Conservation (phyloP, 1,140 invertebrate genomes). For the Scylla paramamosain region DNA sequence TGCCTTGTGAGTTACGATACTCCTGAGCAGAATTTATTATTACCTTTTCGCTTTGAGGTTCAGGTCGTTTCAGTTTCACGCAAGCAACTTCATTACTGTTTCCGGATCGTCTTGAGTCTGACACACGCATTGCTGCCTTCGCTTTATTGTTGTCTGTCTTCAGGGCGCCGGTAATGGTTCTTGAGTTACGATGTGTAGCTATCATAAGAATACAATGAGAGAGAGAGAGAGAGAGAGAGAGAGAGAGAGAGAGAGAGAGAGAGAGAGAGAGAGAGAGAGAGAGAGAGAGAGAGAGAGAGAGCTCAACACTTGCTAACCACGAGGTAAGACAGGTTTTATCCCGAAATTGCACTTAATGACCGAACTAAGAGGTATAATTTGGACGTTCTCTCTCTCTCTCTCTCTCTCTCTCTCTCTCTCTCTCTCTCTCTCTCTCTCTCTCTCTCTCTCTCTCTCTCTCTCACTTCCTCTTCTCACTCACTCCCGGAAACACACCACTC, state of each 20-base stretch:
- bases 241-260: slow-evolving; percentile 43
- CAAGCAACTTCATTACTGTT: too few relatives aligned
- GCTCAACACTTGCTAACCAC: slow-evolving; percentile 15
- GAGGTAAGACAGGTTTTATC: slow-evolving; percentile 22
- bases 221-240: slow-evolving; percentile 45
- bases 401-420: slow-evolving; percentile 47
- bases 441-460: neutral
- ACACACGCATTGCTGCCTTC: too few relatives aligned
- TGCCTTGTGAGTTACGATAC: too few relatives aligned
- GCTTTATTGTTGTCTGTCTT: too few relatives aligned
- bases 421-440: neutral
- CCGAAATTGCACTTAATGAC: neutral
- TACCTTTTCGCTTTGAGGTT: too few relatives aligned
- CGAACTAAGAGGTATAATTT: slow-evolving; percentile 13
- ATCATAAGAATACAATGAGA: neutral
- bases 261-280: slow-evolving; percentile 39
- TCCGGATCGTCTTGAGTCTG: too few relatives aligned
- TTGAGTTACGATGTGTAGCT: too few relatives aligned
- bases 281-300: slow-evolving; percentile 38
- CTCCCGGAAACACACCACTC: neutral
- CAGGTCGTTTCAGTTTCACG: too few relatives aligned
- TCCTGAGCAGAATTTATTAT: too few relatives aligned
- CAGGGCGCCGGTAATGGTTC: too few relatives aligned
- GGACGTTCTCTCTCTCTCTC: slow-evolving; percentile 42
- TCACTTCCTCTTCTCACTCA: neutral